phyloP scores from a whole-genome alignment of 1,140 invertebrate genomes.

The Microplitis demolitor region DNA sequence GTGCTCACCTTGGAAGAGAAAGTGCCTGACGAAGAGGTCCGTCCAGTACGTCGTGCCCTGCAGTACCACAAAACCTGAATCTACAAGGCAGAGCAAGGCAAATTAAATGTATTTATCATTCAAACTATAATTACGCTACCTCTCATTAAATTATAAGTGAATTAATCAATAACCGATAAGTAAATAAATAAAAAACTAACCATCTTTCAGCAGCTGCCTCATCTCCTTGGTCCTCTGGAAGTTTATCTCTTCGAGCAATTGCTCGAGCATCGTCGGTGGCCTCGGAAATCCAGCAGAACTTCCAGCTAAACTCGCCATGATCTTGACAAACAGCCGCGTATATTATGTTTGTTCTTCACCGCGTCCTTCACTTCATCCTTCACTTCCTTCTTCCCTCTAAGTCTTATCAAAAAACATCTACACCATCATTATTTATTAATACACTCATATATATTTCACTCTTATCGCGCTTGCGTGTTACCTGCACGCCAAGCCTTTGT shows the following conservation, averaged over 20 bases:
- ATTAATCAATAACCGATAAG: background rate
- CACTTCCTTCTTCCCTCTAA: background rate
- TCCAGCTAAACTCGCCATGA: slow-evolving; percentile 49
- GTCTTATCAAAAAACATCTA: background rate
- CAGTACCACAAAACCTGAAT: slow-evolving; percentile 86
- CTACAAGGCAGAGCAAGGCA: slow-evolving; percentile 63
- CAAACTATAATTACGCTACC: no score
- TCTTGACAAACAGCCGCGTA: background rate
- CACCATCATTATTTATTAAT: background rate
- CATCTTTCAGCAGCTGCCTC: slow-evolving; percentile 83
- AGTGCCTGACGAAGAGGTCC: slow-evolving; percentile 92
- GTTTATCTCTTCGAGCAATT: slow-evolving; percentile 86
- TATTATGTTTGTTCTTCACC: background rate
- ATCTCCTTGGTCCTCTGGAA: slow-evolving; percentile 90
- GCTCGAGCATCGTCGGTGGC: slow-evolving; percentile 78
- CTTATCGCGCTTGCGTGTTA: background rate
- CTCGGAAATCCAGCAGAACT: slow-evolving; percentile 64
- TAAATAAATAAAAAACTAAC: slow-evolving; percentile 58
- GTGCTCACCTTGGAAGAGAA: slow-evolving; percentile 84
- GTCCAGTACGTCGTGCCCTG: slow-evolving; percentile 96
- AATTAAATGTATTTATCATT: background rate
- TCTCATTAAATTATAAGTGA: background rate
- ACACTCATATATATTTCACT: background rate
- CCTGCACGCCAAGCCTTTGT: background rate
- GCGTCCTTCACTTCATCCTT: slow-evolving; percentile 1